phyloP scores from a whole-genome alignment of 2,113 vertebrate species.

The Edolisoma coerulescens region DNA sequence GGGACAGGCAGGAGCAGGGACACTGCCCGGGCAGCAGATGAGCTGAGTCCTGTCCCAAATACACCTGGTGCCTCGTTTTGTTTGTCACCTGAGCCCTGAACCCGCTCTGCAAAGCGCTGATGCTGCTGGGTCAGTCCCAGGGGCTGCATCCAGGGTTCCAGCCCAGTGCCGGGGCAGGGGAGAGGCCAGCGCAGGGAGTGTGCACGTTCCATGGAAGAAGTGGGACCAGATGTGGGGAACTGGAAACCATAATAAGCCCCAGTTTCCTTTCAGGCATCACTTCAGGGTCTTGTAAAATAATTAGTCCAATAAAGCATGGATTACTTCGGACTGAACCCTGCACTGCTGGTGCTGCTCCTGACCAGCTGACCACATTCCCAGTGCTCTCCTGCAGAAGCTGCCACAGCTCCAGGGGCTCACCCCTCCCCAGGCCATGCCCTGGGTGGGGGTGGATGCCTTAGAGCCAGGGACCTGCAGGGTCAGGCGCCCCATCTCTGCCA shows the following conservation, averaged over 20 bases:
- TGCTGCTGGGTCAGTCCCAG: too few relatives aligned
- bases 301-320: rapidly evolving
- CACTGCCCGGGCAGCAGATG: rapidly evolving
- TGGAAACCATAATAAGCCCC: neutral
- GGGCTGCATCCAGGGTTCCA: neutral
- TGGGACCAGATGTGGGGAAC: neutral
- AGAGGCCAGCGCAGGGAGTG: neutral
- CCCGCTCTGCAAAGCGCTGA: neutral
- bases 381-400: neutral
- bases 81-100: neutral
- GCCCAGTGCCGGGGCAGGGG: neutral
- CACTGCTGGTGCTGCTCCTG: rapidly evolving
- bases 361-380: rapidly evolving
- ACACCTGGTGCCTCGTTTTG: neutral
- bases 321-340: neutral
- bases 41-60: neutral
- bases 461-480: neutral
- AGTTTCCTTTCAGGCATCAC: neutral
- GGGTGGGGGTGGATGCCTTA: neutral
- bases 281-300: neutral
- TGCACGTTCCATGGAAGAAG: rapidly evolving
- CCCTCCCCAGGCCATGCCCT: neutral
- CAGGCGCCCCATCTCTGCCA: rapidly evolving
- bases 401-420: neutral
- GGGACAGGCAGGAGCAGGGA: neutral